phyloP scores from a whole-genome alignment of 2,113 vertebrate species.

The Anarhynchus alexandrinus region DNA sequence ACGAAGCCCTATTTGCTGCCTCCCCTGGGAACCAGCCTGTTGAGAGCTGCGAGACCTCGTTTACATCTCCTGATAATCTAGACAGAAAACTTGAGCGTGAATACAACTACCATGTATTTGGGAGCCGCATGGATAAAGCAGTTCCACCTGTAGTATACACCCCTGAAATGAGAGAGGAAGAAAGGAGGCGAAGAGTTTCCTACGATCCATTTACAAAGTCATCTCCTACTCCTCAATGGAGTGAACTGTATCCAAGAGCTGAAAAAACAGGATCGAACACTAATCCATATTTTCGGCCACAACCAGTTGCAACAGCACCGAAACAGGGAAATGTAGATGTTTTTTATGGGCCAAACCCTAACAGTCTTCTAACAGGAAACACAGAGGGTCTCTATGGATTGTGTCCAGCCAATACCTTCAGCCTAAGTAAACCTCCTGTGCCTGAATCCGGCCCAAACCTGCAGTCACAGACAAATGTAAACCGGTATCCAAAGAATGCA shows the following conservation, averaged over 20 bases:
- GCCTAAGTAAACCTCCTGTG: slow-evolving; percentile 54
- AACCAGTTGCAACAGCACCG: not conserved
- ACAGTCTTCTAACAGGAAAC: not conserved
- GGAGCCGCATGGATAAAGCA: slow-evolving; percentile 68
- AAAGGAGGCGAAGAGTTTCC: slow-evolving; percentile 56
- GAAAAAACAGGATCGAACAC: slow-evolving; percentile 3
- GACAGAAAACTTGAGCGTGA: slow-evolving; percentile 83
- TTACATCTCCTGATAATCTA: slow-evolving; percentile 20
- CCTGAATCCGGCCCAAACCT: slow-evolving; percentile 51
- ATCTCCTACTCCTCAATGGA: slow-evolving; percentile 47
- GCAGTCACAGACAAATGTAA: not conserved
- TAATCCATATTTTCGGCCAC: not conserved
- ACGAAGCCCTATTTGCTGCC: slow-evolving; percentile 49
- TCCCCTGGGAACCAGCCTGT: slow-evolving; percentile 60
- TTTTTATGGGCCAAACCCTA: not conserved
- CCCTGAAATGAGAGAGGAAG: slow-evolving; percentile 11
- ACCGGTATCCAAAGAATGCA: not conserved
- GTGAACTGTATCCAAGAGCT: slow-evolving; percentile 33
- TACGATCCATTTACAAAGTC: slow-evolving; percentile 41
- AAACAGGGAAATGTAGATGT: not conserved
- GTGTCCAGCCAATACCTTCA: not conserved
- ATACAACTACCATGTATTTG: slow-evolving; percentile 81
- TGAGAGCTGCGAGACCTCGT: slow-evolving; percentile 69
- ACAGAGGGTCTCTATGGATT: not conserved
- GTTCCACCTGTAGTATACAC: not conserved